Evolutionary conservation across 2,113 vertebrate species (phyloP).

Genomic region (Panthera uncia): DNA sequence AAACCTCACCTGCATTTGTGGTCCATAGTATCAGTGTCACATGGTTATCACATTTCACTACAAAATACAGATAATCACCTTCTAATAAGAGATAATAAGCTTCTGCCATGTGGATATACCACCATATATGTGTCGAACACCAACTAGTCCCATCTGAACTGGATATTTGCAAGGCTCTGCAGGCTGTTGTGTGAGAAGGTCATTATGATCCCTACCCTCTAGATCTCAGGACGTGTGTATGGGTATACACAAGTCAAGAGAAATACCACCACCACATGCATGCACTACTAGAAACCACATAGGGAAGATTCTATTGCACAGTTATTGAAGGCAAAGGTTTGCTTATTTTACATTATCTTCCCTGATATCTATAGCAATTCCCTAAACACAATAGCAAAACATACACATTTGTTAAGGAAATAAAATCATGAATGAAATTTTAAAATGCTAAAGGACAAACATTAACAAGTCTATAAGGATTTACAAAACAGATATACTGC

Average conservation of each 20-base stretch:
- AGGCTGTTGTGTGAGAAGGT: background rate
- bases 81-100: slow-evolving; percentile 44
- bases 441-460: background rate
- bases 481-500: background rate
- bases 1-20: background rate
- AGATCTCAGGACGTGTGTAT: background rate
- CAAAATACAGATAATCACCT: slow-evolving; percentile 36
- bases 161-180: background rate
- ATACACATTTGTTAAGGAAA: slow-evolving; percentile 1
- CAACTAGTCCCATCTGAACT: background rate
- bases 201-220: background rate
- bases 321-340: background rate
- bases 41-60: background rate
- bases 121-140: background rate
- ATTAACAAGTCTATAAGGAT: background rate
- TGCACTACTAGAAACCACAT: background rate
- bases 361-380: background rate
- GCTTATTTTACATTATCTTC: background rate
- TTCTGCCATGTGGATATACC: background rate
- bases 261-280: background rate
- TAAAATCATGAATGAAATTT: slow-evolving; percentile 36
- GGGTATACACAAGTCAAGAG: background rate
- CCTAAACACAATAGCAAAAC: background rate
- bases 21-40: background rate
- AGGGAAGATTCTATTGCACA: background rate